phyloP scores from a whole-genome alignment of 2,113 vertebrate species.

The Antechinus flavipes region DNA sequence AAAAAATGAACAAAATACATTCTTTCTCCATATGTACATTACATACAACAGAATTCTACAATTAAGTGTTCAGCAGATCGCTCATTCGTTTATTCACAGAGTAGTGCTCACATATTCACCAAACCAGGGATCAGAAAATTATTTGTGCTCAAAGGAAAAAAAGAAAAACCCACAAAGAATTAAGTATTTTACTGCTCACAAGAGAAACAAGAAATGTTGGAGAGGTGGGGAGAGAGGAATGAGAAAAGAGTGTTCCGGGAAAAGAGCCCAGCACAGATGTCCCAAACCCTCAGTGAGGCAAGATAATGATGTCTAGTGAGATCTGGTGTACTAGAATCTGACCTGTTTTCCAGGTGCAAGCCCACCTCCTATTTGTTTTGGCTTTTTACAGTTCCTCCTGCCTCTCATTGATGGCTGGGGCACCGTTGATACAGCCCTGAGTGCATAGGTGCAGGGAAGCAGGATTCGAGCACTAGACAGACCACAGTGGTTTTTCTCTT shows the following conservation, averaged over 20 bases:
- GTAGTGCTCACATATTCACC: constrained; percentile 83
- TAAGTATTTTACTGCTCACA: constrained; percentile 42
- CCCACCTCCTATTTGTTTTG: background rate
- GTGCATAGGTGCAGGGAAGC: background rate
- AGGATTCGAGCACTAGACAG: background rate
- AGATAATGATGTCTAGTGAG: background rate
- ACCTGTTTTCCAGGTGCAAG: background rate
- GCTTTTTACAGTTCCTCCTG: background rate
- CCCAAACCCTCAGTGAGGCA: background rate
- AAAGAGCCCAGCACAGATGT: background rate
- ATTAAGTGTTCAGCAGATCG: constrained; percentile 81
- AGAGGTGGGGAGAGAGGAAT: background rate
- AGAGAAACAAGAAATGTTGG: background rate
- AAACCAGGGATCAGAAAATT: constrained; percentile 76
- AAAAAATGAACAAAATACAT: constrained; percentile 99
- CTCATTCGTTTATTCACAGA: constrained; percentile 90
- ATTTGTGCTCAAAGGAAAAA: constrained; percentile 60
- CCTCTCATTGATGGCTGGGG: background rate
- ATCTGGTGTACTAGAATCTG: background rate
- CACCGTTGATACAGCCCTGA: background rate
- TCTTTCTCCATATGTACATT: constrained; percentile 99
- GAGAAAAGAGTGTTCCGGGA: background rate
- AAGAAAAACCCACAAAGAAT: constrained; percentile 23
- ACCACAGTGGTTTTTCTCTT: background rate
- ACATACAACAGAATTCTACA: constrained; percentile 96